These are phyloP conservation scores for Pseudococcus jackbeardsleyi DNA, from an alignment of 2,888 invertebrate genomes.

Conservation along the genomic window DNA sequence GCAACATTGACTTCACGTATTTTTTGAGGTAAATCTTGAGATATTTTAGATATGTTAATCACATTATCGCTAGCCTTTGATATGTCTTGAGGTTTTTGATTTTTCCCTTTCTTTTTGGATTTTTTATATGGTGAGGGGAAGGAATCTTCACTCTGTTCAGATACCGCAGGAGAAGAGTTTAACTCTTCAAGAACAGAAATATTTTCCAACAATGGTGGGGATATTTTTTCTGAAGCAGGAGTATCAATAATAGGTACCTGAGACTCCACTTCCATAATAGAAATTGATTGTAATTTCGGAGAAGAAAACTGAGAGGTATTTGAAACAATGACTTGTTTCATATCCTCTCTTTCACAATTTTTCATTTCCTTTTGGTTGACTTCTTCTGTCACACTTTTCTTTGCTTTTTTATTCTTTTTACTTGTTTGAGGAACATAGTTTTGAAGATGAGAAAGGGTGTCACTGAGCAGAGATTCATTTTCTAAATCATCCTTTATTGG, in stretches of 20 bases:
- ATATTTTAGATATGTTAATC: background rate
- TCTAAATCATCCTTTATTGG: background rate
- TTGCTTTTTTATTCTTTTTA: background rate
- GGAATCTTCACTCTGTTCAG: background rate
- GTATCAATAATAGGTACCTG: background rate
- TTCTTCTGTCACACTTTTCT: background rate
- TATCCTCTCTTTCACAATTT: background rate
- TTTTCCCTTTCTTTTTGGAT: background rate
- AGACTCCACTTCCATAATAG: background rate
- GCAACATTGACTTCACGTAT: constrained; percentile 3
- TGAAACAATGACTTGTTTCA: background rate
- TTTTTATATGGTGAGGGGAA: background rate
- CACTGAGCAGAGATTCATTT: background rate
- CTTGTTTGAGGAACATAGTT: background rate
- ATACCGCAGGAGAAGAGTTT: background rate
- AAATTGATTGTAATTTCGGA: background rate
- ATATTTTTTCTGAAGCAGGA: background rate
- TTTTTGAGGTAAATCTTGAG: constrained; percentile 1
- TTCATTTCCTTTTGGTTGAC: background rate
- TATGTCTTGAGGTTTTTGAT: background rate
- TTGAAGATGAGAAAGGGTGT: background rate
- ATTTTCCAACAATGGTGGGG: background rate
- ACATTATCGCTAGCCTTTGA: background rate
- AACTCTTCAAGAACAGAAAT: background rate
- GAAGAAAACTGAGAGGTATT: background rate